These are phyloP conservation scores for Drosophila birchii DNA, from an alignment of 2,888 invertebrate species.

Conservation along the genomic window DNA sequence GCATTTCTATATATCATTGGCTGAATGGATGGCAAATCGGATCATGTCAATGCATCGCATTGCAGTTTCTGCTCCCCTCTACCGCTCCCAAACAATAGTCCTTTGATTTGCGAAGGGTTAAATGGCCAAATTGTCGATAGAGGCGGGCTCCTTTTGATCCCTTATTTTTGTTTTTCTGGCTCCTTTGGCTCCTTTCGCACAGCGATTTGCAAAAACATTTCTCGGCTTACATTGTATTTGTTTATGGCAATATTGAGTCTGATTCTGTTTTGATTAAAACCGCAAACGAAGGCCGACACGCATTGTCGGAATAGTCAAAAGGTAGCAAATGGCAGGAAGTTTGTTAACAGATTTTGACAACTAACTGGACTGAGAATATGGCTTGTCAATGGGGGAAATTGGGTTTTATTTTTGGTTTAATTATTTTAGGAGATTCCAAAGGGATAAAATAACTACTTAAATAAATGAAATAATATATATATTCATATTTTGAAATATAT, in stretches of 20 bases:
- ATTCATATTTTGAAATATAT: not conserved
- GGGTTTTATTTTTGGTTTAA: not conserved
- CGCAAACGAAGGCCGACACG: slow-evolving; percentile 48
- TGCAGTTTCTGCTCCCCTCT: slow-evolving; percentile 37
- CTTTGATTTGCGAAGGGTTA: slow-evolving; percentile 68
- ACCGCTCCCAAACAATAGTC: slow-evolving; percentile 53
- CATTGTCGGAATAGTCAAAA: slow-evolving; percentile 22
- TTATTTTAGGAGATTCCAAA: not conserved
- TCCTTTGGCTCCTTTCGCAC: slow-evolving; percentile 41
- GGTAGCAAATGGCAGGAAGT: slow-evolving; percentile 11
- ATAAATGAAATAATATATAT: not conserved
- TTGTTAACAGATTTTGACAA: slow-evolving; percentile 37
- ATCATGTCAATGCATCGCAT: slow-evolving; percentile 67
- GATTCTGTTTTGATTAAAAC: slow-evolving; percentile 66
- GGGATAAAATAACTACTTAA: not conserved
- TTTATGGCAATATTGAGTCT: slow-evolving; percentile 46
- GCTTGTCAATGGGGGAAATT: not conserved
- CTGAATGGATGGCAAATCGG: slow-evolving; percentile 64
- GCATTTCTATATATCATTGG: not conserved
- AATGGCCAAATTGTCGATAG: slow-evolving; percentile 55
- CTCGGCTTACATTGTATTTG: slow-evolving; percentile 44
- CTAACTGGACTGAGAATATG: slow-evolving; percentile 15
- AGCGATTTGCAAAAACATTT: slow-evolving; percentile 45
- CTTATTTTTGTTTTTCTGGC: not conserved
- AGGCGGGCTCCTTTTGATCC: slow-evolving; percentile 45